Base-by-base conservation (phyloP, 2,888 invertebrate species). In the Hirtodrosophila confusa region DNA sequence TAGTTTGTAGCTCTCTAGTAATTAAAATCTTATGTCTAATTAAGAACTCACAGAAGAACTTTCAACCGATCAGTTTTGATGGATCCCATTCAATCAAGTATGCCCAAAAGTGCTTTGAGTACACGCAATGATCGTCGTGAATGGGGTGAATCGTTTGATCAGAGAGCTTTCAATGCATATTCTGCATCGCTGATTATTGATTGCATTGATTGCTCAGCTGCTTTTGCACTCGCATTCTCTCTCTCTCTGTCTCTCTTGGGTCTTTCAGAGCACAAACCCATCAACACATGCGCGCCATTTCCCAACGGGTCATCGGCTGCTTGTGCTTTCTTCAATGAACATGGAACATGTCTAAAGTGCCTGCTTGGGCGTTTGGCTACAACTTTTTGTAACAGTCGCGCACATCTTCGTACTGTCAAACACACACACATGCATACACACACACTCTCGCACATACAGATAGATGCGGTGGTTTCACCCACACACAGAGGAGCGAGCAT, bases 251-350 rank as follows among this genome's bases (percentile, higher is more conserved):
- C 8, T 6, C 6, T 39, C 17, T 17, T 27, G 8, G 8, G 39
- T 45, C 47, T 53, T 47, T 71, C 58, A 50, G 49, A 61, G 47
- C 47, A 64, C 56, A 69, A 73, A 73, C 64, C 64, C 64, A 60
- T 60, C 55, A 75, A 75, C 67, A 75, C 74, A 77, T 77, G 77
- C 73, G 78, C 72, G 55, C 66, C 44, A 71, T 74, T 74, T 74
- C 62, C 58, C 67, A 76, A 66, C 40, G 74, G 74, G 74, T 71
- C 41, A 37, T 51, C 61, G 50, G 31, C 39, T 71, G 56, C 24
- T 48, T 61, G 51, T 48, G 51, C 51, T 66, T 74, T 74, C 67
- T 67, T 76, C 77, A 76, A 72, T 76, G 72, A 76, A 67, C 72
- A 75, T 61, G 48, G 35, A 49, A 65, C 57, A 65, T 60, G 72